Evolutionary conservation across 2,888 invertebrate species (phyloP), one percentile per base, ranked within the genome.

Genomic region (Clistopyga incitator): DNA sequence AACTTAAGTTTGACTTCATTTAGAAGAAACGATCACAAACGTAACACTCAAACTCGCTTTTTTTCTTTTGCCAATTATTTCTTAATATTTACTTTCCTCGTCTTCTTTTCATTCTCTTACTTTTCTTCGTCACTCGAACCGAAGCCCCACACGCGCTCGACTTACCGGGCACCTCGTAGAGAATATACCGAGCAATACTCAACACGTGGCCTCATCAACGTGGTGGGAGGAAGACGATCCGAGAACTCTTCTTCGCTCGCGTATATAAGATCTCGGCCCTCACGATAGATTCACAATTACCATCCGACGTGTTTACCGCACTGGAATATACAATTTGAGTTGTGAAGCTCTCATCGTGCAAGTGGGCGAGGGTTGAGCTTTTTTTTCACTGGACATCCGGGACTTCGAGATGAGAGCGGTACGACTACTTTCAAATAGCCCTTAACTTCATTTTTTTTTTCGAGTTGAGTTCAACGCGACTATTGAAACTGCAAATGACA

Each of bases 151-250:
- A 23, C 74, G 38, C 50, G 64, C 64, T 50, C 52, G 50, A 71
- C 64, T 64, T 75, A 23, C 6, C 50, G n/a, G 42, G 2, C 18
- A 38, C 15, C 13, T 64, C 20, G 64, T 34, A 38, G 47, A 23
- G 34, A 45, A 75, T 64, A 64, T 64, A 61, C 29, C 23, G 61
- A 50, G 38, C 20, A 38, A 50, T 50, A 75, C 15, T 50, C 47
- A 77, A 52, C 79, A 83, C 79, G 79, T 86, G 82, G 85, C 70
- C 68, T 67, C 61, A 84, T 50, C 74, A 79, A 65, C n/a, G 11
- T 82, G 89, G 90, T 90, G 90, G 90, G 90, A 89, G 89, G 90
- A 90, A 90, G 90, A 90, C 85, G 90, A 89, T 90, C 88, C 88
- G 83, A 34, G 25, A 38, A 67, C 45, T 45, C 64, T 64, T 64